These are phyloP conservation scores for Pampusana beccarii DNA, from an alignment of 2,113 vertebrate species.

Conservation along the genomic window DNA sequence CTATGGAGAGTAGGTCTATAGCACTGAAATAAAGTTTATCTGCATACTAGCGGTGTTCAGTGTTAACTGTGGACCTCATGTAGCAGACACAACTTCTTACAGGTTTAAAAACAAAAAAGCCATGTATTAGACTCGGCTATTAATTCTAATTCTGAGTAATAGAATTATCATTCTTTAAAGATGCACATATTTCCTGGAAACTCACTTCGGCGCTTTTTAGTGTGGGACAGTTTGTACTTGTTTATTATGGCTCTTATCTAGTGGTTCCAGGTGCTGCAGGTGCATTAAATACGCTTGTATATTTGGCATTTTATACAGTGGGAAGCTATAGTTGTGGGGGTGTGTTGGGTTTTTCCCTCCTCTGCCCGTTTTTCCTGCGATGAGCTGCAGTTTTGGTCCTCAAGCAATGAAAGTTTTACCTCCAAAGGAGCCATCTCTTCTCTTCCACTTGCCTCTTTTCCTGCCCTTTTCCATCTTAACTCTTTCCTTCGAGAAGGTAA, in stretches of 20 bases:
- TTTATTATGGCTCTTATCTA: background rate
- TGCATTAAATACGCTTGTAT: background rate
- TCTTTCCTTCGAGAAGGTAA: background rate
- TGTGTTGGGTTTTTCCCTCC: background rate
- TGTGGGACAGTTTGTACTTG: background rate
- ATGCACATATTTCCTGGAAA: background rate
- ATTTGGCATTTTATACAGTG: background rate
- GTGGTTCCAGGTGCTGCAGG: background rate
- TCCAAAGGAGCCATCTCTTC: background rate
- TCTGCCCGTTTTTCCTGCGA: background rate
- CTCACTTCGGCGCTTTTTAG: background rate
- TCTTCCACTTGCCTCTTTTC: background rate
- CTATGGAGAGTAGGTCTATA: background rate
- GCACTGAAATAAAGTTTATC: background rate
- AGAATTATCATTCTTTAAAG: background rate
- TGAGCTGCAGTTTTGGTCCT: background rate
- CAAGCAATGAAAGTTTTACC: background rate
- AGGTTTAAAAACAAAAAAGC: background rate
- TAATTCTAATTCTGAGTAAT: background rate
- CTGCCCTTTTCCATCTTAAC: background rate
- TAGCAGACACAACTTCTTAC: background rate
- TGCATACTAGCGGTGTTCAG: background rate
- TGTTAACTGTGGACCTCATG: background rate
- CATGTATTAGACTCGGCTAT: background rate
- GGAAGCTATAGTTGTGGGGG: background rate